Percentiles rank a stretch among this genome's conserved stretches.
These are phyloP conservation scores for Mythimna pallens DNA, from an alignment of 2,888 invertebrate species.

Conservation along the genomic window DNA sequence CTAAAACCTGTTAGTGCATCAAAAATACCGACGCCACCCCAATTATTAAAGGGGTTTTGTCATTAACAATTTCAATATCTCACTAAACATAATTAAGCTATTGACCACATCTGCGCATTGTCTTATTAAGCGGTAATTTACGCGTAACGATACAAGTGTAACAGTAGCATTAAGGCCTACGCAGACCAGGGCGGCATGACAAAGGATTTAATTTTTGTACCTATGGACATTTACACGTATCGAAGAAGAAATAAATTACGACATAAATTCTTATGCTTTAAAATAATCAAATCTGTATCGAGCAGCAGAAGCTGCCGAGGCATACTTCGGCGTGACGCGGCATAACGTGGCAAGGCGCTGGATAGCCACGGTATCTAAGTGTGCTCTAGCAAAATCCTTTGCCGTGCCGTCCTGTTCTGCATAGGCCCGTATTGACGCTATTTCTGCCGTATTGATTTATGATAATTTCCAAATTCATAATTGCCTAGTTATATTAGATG, in stretches of 20 bases:
- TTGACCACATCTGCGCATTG: neutral
- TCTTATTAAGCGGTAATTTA: neutral
- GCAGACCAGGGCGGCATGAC: too few species aligned
- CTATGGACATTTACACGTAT: too few species aligned
- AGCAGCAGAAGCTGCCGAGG: too few species aligned
- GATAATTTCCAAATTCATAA: slow-evolving; percentile 22
- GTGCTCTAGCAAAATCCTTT: too few species aligned
- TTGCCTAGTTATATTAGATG: slow-evolving; percentile 19
- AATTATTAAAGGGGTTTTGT: neutral
- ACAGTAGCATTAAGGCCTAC: neutral
- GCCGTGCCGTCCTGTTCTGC: too few species aligned
- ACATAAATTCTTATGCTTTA: too few species aligned
- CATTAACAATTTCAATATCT: neutral
- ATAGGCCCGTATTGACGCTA: neutral
- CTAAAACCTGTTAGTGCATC: neutral
- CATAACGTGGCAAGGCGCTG: too few species aligned
- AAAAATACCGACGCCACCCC: neutral
- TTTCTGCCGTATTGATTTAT: slow-evolving; percentile 1
- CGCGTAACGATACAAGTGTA: neutral
- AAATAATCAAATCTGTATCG: too few species aligned
- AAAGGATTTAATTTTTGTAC: too few species aligned
- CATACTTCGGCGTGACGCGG: too few species aligned
- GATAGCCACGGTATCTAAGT: too few species aligned
- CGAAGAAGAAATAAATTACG: too few species aligned
- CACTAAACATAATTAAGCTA: neutral